phyloP scores from a whole-genome alignment of 2,113 vertebrate species.

The Meles meles region DNA sequence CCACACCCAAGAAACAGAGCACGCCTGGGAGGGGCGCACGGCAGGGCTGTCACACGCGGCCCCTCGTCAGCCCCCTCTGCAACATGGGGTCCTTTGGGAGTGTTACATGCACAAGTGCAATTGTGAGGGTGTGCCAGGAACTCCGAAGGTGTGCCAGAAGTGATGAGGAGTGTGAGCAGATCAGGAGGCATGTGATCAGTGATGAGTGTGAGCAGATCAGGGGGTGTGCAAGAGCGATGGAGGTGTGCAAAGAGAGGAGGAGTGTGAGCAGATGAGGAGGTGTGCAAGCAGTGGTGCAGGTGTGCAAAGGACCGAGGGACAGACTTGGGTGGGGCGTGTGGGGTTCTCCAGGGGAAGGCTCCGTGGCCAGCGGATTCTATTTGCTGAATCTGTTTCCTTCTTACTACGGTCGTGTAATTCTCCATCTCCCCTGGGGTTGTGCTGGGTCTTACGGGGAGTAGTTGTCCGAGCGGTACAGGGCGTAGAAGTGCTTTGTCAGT shows the following conservation, averaged over 20 bases:
- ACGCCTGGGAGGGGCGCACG: accelerated
- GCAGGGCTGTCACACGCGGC: accelerated
- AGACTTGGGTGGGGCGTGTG: not conserved
- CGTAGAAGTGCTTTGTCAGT: accelerated
- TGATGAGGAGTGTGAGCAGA: not conserved
- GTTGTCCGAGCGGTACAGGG: not conserved
- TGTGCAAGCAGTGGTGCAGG: not conserved
- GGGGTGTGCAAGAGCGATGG: not conserved
- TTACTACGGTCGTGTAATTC: accelerated
- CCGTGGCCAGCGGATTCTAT: not conserved
- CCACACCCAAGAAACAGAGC: accelerated
- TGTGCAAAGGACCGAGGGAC: too few relatives aligned
- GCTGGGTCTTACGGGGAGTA: not conserved
- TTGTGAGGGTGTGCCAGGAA: not conserved
- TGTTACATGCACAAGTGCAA: accelerated
- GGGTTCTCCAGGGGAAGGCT: not conserved
- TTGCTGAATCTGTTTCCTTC: not conserved
- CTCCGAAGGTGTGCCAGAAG: not conserved
- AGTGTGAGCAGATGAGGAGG: too few relatives aligned
- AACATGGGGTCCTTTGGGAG: accelerated
- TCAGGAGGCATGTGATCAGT: not conserved
- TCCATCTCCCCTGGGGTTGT: not conserved
- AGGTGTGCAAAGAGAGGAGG: not conserved
- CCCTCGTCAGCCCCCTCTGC: not conserved
- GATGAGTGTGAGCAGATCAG: accelerated